These are phyloP conservation scores for Odocoileus virginianus DNA, from an alignment of 2,113 vertebrate species.

Conservation along the genomic window DNA sequence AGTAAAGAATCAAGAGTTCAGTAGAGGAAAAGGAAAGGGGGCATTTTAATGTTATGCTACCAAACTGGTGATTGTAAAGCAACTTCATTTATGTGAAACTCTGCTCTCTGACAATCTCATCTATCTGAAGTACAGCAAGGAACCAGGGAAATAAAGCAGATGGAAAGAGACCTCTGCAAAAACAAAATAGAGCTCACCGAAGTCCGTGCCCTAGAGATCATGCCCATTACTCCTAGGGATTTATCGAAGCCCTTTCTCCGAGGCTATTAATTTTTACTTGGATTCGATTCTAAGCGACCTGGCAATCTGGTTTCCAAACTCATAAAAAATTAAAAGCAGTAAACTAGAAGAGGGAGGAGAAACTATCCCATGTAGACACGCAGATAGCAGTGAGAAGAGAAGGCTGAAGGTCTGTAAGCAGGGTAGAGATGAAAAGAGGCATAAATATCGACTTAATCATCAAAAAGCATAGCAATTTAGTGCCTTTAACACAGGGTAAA, in stretches of 20 bases:
- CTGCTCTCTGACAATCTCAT: background rate
- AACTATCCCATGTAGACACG: background rate
- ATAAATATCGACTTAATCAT: background rate
- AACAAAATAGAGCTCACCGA: background rate
- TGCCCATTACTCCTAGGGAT: background rate
- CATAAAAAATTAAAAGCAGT: constrained; percentile 50
- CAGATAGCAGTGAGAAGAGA: background rate
- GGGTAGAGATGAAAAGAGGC: background rate
- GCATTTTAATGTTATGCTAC: background rate
- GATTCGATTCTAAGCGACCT: constrained; percentile 18
- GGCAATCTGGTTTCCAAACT: constrained; percentile 34
- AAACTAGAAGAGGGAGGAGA: constrained; percentile 3
- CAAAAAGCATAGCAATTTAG: background rate
- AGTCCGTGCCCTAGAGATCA: background rate
- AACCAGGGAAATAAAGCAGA: background rate
- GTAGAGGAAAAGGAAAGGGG: background rate
- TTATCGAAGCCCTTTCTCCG: background rate
- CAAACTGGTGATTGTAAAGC: background rate
- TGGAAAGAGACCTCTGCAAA: background rate
- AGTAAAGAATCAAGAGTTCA: background rate
- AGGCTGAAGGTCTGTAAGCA: background rate
- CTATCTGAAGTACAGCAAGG: background rate
- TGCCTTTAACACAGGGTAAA: background rate
- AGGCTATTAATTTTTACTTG: constrained; percentile 50
- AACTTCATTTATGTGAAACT: constrained; percentile 14